A percentile compares a stretch with the other conserved stretches of the same genome.
Conservation (phyloP, 1,140 invertebrate species). For the Ephestia elutella region DNA sequence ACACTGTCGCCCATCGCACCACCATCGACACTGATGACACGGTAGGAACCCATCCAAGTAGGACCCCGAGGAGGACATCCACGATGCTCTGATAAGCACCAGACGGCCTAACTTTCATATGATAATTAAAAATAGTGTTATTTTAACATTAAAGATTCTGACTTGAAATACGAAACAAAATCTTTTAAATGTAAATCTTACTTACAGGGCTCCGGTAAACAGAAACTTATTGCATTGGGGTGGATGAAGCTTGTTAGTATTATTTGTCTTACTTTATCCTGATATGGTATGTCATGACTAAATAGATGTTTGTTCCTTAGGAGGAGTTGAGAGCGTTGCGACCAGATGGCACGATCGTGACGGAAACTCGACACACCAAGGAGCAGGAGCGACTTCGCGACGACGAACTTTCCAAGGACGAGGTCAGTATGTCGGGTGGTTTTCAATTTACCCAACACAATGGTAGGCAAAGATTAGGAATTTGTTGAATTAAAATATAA, state of each 20-base stretch:
- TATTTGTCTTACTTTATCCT: too few species aligned
- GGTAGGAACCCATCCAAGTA: too few species aligned
- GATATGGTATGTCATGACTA: neutral
- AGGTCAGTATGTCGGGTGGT: slow-evolving; percentile 38
- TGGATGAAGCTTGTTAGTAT: too few species aligned
- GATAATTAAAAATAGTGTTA: too few species aligned
- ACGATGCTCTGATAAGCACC: slow-evolving; percentile 78
- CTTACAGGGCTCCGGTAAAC: too few species aligned
- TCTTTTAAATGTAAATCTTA: too few species aligned
- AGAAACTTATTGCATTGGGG: too few species aligned
- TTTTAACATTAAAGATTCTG: too few species aligned
- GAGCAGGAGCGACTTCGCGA: slow-evolving; percentile 90
- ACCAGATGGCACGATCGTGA: slow-evolving; percentile 87
- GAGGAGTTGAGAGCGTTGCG: slow-evolving; percentile 78
- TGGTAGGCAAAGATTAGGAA: too few species aligned
- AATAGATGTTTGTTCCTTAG: slow-evolving; percentile 21
- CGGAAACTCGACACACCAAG: slow-evolving; percentile 84
- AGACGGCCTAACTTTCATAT: too few species aligned
- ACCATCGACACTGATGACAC: slow-evolving; percentile 90
- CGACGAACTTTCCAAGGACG: slow-evolving; percentile 81
- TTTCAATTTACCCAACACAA: neutral
- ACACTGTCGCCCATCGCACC: slow-evolving; percentile 83
- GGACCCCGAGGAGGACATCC: slow-evolving; percentile 80
- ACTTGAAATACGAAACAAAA: too few species aligned
- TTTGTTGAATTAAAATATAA: too few species aligned